Conservation (phyloP, 2,888 invertebrate species). For the Noctua fimbriata region DNA sequence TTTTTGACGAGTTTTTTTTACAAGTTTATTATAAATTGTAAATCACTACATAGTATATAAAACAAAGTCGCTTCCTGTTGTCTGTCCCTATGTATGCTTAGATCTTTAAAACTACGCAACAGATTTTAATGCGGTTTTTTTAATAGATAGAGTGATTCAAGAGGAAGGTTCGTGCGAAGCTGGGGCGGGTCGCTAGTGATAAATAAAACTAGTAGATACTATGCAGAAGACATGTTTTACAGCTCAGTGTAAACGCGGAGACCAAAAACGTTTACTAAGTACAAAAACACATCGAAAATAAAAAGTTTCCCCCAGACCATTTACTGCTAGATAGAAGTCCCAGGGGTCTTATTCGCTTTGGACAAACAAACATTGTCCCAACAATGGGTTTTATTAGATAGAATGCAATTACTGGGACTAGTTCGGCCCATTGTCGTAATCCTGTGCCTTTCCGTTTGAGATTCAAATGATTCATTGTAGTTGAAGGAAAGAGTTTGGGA, state of each 20-base stretch:
- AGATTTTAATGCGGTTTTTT: too few species aligned
- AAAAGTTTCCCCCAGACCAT: constrained; percentile 22
- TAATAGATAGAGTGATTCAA: too few species aligned
- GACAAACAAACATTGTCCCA: constrained; percentile 37
- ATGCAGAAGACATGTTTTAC: not conserved
- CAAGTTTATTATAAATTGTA: not conserved
- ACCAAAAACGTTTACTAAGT: not conserved
- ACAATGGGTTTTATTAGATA: constrained; percentile 63
- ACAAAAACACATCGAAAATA: constrained; percentile 13
- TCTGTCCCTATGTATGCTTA: too few species aligned
- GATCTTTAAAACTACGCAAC: too few species aligned
- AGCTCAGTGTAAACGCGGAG: not conserved
- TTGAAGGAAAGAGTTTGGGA: constrained; percentile 48
- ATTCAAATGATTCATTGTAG: constrained; percentile 70
- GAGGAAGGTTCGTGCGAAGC: too few species aligned
- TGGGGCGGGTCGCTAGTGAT: too few species aligned
- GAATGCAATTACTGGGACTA: constrained; percentile 69
- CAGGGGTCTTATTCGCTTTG: constrained; percentile 17
- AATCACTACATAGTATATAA: too few species aligned
- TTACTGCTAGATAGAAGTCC: constrained; percentile 34
- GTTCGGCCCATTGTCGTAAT: constrained; percentile 62
- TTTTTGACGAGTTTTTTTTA: not conserved
- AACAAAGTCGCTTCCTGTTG: too few species aligned
- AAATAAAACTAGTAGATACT: not conserved
- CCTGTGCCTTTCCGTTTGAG: constrained; percentile 58